Conservation (phyloP, 2,888 invertebrate species). For the Sympetrum striolatum region DNA sequence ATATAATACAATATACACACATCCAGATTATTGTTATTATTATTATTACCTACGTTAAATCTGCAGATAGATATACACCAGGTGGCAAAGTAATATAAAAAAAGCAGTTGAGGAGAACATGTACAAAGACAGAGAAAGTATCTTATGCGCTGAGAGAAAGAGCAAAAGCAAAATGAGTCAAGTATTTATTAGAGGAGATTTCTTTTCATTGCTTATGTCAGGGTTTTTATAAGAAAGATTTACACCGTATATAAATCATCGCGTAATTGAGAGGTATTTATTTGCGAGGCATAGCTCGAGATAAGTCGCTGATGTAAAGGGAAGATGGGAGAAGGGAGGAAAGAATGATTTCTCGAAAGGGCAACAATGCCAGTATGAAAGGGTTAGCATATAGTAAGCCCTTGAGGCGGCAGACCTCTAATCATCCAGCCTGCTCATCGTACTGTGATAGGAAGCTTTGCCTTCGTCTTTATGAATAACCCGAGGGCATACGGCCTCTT, state of each 20-base stretch:
- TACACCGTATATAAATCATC: neutral
- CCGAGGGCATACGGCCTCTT: conserved; percentile 8
- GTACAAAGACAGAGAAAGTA: no score
- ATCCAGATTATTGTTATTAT: no score
- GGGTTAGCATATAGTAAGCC: neutral
- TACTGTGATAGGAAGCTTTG: neutral
- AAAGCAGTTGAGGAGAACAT: no score
- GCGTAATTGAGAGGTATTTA: conserved; percentile 11
- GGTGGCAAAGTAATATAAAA: no score
- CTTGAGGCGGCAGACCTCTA: neutral
- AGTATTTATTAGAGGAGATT: no score
- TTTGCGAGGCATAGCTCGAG: neutral
- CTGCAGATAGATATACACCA: no score
- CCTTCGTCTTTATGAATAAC: conserved; percentile 34
- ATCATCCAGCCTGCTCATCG: conserved; percentile 11
- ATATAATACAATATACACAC: no score
- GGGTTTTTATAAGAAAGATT: neutral
- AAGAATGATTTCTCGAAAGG: neutral
- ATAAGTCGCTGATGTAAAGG: neutral
- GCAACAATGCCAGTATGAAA: neutral
- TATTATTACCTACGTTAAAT: no score
- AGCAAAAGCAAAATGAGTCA: no score
- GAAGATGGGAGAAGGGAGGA: neutral
- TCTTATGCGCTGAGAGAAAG: no score
- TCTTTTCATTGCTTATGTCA: no score